These are phyloP conservation scores for Parazoanthus darwini DNA, from an alignment of 92 coral and sea anemone species.

Conservation along the genomic window DNA sequence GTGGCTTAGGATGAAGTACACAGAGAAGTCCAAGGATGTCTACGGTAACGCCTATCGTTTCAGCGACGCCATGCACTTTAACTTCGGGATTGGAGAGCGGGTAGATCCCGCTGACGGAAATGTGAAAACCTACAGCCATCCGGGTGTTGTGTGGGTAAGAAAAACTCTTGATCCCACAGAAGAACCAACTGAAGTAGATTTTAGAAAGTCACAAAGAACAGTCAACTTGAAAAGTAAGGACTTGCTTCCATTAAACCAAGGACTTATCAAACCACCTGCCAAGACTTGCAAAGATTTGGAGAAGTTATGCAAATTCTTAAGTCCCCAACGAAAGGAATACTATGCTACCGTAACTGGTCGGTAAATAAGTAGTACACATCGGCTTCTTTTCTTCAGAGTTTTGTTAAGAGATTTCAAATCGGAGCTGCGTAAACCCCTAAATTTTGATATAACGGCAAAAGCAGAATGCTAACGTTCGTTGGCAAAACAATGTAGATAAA, in stretches of 20 bases:
- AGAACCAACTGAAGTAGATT: conserved; percentile 15
- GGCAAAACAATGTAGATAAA: too few species aligned
- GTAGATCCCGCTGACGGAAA: conserved; percentile 23
- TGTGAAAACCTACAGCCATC: conserved; percentile 30
- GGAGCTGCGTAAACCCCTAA: too few species aligned
- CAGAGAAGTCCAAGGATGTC: conserved; percentile 13
- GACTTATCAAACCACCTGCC: background rate
- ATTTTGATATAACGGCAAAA: too few species aligned
- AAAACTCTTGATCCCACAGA: background rate
- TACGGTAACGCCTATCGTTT: conserved; percentile 4
- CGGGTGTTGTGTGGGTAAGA: conserved; percentile 20
- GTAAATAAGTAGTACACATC: too few species aligned
- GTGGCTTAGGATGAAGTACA: conserved; percentile 28
- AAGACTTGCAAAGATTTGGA: conserved; percentile 19
- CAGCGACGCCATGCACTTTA: conserved; percentile 27
- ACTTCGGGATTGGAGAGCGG: conserved; percentile 32
- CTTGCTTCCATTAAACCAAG: conserved; percentile 5
- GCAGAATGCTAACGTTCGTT: too few species aligned
- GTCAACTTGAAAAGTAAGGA: background rate
- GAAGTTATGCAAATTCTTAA: background rate
- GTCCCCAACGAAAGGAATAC: background rate
- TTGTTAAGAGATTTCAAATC: too few species aligned
- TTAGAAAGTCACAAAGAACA: background rate
- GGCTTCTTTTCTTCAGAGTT: too few species aligned
- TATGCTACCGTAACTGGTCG: background rate